Conservation (phyloP, 2,797 vertebrate genomes). For the Pangasius macronema region DNA sequence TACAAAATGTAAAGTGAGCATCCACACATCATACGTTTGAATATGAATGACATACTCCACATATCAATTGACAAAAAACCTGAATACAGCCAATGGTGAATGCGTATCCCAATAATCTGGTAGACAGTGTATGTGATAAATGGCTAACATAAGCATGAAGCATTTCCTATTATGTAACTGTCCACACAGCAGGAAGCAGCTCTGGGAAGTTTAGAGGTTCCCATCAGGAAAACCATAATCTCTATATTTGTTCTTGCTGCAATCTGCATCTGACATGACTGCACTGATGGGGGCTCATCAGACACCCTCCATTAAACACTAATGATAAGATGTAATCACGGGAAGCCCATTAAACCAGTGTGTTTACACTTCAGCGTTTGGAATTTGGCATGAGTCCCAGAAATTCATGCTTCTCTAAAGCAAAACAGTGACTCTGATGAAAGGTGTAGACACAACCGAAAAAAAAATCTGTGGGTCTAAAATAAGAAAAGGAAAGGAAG, state of each 20-base stretch:
- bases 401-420: constrained; percentile 30
- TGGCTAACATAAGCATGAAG: constrained; percentile 16
- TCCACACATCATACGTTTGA: not conserved
- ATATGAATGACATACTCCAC: not conserved
- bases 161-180: constrained; percentile 22
- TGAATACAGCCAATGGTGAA: not conserved
- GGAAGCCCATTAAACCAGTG: constrained; percentile 35
- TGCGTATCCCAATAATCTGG: not conserved
- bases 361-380: constrained; percentile 32
- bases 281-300: constrained; percentile 36
- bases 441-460: constrained; percentile 33
- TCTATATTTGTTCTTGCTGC: constrained; percentile 22
- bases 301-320: constrained; percentile 27
- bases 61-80: not conserved
- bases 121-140: constrained; percentile 2
- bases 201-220: constrained; percentile 4
- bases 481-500: constrained; percentile 21
- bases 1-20: not conserved
- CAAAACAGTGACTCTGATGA: constrained; percentile 16
- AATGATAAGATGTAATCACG: constrained; percentile 37
- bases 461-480: constrained; percentile 6
- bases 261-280: constrained; percentile 33
- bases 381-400: constrained; percentile 21
- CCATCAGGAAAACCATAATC: constrained; percentile 32
- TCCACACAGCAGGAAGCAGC: constrained; percentile 27